A percentile compares a stretch with the other conserved stretches of the same genome.
phyloP scores from a whole-genome alignment of 2,113 vertebrate species.

The Chamaetylas fuelleborni region DNA sequence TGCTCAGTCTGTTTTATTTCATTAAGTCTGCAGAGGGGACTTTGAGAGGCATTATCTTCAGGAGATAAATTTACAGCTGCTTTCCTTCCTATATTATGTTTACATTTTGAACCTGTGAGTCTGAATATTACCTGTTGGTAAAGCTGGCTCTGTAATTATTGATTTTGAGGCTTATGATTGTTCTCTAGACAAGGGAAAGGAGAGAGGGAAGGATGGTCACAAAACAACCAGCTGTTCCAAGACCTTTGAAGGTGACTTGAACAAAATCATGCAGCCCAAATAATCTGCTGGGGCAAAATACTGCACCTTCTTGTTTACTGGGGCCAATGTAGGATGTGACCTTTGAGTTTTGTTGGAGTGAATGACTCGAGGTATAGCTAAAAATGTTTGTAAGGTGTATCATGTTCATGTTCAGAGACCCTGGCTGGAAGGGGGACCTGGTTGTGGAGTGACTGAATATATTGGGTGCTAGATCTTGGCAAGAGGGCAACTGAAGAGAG shows the following conservation, averaged over 20 bases:
- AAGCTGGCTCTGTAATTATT: conserved; percentile 42
- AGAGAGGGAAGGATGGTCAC: background rate
- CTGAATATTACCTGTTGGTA: conserved; percentile 25
- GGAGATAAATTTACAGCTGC: conserved; percentile 36
- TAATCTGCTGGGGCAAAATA: background rate
- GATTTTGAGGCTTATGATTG: conserved; percentile 34
- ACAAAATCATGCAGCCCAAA: background rate
- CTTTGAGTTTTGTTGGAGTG: background rate
- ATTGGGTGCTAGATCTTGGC: background rate
- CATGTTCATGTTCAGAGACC: background rate
- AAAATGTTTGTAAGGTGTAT: background rate
- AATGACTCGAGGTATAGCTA: background rate
- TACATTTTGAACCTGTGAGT: conserved; percentile 13
- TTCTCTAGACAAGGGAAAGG: background rate
- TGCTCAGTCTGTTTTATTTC: background rate
- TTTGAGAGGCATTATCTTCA: conserved; percentile 8
- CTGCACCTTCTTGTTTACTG: background rate
- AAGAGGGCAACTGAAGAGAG: background rate
- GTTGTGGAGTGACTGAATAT: background rate
- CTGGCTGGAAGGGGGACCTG: background rate
- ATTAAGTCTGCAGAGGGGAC: conserved; percentile 15
- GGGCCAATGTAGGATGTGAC: background rate
- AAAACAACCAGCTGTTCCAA: background rate
- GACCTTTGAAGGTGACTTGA: background rate
- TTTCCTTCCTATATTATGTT: conserved; percentile 31